Base-by-base conservation (phyloP, 2,888 invertebrate genomes). In the Zaprionus bogoriensis region DNA sequence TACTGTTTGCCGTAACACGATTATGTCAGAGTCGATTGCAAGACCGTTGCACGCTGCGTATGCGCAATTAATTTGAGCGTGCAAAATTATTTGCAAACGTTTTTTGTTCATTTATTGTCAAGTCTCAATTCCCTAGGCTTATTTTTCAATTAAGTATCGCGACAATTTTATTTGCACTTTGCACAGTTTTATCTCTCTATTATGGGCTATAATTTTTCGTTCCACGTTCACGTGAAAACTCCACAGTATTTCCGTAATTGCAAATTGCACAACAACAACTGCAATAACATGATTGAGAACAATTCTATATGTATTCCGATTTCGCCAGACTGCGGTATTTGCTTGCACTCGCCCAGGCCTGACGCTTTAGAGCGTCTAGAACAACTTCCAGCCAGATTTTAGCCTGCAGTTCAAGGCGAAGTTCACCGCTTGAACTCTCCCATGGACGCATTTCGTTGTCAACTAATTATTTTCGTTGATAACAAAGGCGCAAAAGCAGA, bases 51-150 rank as follows among this genome's bases (percentile, higher is more conserved):
- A 53, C 59, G 45, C 62, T 66, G 84, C 87, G 84, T 80, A 83
- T 86, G 77, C 61, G 65, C 64, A 69, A 72, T 83, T 65, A 55
- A 72, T 51, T 51, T 55, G 52, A 55, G 39, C 44, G 55, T 69
- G 66, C 54, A 62, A 66, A 68, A 59, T 63, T 44, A 25, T 25
- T 36, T 36, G 6, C 32, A 36, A 36, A 17, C 32, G 25, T 17
- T 25, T 41, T 41, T 41, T 20, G n/a, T 39, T 20, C 19, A 10
- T 19, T 28, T 51, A 14, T 66, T 53, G 46, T 7, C 45, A 47
- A 45, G 41, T 57, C 55, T 67, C 64, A 62, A 47, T 51, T 67
- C 57, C 30, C 42, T 65, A 22, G 58, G 68, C 77, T 69, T 68
- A 64, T 65, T 83, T 69, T 80, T 27, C 58, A 73, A 75, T 73